A percentile compares a stretch with the other conserved stretches of the same genome.
phyloP scores from a whole-genome alignment of 2,888 invertebrate genomes.

The Phasia obesa region DNA sequence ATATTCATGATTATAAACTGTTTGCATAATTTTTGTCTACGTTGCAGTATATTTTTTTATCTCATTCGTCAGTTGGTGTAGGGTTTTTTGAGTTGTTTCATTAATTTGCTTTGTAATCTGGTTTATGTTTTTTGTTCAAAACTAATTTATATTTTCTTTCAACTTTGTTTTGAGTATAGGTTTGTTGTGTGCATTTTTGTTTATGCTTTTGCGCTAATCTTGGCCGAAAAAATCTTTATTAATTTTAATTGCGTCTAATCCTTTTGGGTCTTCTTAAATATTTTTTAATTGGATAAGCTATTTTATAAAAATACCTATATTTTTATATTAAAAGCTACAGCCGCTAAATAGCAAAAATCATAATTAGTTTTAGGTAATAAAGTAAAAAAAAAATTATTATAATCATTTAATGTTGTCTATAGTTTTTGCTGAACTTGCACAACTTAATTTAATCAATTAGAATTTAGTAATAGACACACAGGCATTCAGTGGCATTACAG shows the following conservation, averaged over 20 bases:
- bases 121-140: neutral
- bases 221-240: conserved; percentile 43
- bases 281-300: neutral
- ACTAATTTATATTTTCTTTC: neutral
- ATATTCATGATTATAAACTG: conserved; percentile 31
- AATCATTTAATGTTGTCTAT: too few species aligned
- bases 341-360: conserved; percentile 23
- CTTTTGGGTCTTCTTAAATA: conserved; percentile 27
- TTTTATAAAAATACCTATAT: neutral
- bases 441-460: too few species aligned
- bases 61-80: neutral
- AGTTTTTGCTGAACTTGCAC: neutral
- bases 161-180: neutral
- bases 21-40: conserved; percentile 49
- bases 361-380: too few species aligned
- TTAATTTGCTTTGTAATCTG: conserved; percentile 28
- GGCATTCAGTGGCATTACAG: too few species aligned
- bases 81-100: conserved; percentile 10
- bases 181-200: too few species aligned
- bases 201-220: too few species aligned
- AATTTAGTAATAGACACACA: too few species aligned
- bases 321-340: too few species aligned
- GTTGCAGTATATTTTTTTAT: conserved; percentile 45
- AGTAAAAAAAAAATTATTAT: too few species aligned
- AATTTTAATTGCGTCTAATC: conserved; percentile 57